These are phyloP conservation scores for Sphaerodactylus townsendi DNA, from an alignment of 2,113 vertebrate species.

Conservation along the genomic window DNA sequence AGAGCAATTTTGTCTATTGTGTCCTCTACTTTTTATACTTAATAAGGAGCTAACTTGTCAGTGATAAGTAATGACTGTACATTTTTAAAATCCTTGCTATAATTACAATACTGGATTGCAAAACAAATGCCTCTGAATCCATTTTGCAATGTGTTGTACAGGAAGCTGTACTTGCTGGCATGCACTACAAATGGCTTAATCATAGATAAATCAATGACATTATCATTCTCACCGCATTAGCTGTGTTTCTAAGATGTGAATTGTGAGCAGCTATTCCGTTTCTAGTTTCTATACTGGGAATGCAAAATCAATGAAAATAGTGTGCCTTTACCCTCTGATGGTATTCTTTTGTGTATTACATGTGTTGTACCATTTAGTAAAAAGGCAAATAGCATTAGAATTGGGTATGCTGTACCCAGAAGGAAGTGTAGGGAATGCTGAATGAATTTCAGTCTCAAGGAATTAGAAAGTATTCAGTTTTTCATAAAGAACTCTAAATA, in stretches of 20 bases:
- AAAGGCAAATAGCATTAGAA: neutral
- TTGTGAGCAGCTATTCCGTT: slow-evolving; percentile 24
- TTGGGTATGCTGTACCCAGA: neutral
- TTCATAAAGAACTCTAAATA: slow-evolving; percentile 26
- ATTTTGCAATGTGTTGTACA: slow-evolving; percentile 25
- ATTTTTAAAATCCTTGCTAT: neutral
- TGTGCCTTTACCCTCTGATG: neutral
- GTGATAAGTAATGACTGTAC: neutral
- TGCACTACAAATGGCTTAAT: slow-evolving; percentile 29
- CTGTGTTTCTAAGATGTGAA: slow-evolving; percentile 22
- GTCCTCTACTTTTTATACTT: slow-evolving; percentile 39
- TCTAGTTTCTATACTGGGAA: slow-evolving; percentile 17
- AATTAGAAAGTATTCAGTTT: slow-evolving; percentile 1
- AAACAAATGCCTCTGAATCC: slow-evolving; percentile 7
- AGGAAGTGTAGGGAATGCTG: neutral
- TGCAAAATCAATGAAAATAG: slow-evolving; percentile 27
- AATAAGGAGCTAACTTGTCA: neutral
- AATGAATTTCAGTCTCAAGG: neutral
- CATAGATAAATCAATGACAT: slow-evolving; percentile 34
- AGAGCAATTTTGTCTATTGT: neutral
- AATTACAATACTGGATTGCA: slow-evolving; percentile 7
- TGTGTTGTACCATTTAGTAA: neutral
- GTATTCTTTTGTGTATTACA: neutral
- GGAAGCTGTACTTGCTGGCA: slow-evolving; percentile 18
- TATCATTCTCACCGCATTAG: slow-evolving; percentile 25